phyloP scores from a whole-genome alignment of 1,140 invertebrate species.

The Drosophila lacertosa region DNA sequence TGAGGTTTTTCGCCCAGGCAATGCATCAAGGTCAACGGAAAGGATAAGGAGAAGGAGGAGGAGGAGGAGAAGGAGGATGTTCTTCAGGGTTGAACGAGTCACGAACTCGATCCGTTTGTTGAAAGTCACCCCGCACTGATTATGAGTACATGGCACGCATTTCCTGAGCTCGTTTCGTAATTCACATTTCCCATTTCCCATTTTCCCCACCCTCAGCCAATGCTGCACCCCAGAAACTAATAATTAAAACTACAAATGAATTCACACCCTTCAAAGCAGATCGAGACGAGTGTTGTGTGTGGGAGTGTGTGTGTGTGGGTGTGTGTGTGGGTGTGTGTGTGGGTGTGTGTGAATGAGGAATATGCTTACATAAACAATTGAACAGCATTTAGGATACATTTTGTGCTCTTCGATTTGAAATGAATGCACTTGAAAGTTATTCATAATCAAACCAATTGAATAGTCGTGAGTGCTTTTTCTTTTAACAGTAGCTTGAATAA shows the following conservation, averaged over 20 bases:
- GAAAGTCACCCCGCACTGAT: constrained; percentile 37
- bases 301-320: not conserved
- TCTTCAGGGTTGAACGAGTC: constrained; percentile 2
- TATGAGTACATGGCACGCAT: constrained; percentile 45
- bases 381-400: constrained; percentile 3
- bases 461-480: not conserved
- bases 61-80: not conserved
- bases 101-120: not conserved
- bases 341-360: constrained; percentile 5
- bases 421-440: constrained; percentile 11
- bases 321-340: constrained; percentile 12
- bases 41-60: not conserved
- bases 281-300: constrained; percentile 6
- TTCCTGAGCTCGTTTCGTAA: constrained; percentile 23
- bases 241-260: constrained; percentile 79
- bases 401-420: not conserved
- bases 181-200: not conserved
- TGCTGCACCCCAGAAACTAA: constrained; percentile 41
- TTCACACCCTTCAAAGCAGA: constrained; percentile 44
- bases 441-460: not conserved
- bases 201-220: not conserved
- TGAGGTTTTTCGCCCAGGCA: constrained; percentile 22
- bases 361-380: constrained; percentile 5
- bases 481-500: not conserved
- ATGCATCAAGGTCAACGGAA: constrained; percentile 41